Evolutionary conservation across 2,113 vertebrate genomes (phyloP).

Genomic region (Rhynchopsitta pachyrhyncha): DNA sequence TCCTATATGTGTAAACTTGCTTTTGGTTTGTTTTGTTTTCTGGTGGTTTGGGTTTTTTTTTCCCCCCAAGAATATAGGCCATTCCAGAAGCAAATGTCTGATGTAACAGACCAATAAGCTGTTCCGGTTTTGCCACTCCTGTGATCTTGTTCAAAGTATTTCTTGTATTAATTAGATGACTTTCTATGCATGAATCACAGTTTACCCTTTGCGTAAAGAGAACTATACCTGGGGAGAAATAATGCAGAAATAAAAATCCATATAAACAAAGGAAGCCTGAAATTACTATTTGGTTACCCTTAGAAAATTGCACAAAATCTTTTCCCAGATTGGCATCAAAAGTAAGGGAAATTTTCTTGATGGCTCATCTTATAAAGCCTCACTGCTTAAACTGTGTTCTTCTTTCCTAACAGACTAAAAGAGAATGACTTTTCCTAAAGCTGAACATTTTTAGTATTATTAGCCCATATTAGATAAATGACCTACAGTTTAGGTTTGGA

Average conservation of each 20-base stretch:
- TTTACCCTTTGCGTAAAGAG: conserved; percentile 13
- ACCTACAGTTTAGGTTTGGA: background rate
- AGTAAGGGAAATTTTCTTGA: background rate
- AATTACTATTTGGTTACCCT: conserved; percentile 34
- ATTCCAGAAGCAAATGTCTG: background rate
- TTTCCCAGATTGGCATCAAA: background rate
- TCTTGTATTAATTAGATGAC: conserved; percentile 34
- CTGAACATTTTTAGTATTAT: background rate
- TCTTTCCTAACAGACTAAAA: background rate
- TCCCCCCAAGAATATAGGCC: background rate
- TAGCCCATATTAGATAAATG: background rate
- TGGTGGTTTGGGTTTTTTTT: background rate
- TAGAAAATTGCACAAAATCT: background rate
- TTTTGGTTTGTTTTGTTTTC: background rate
- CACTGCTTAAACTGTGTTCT: background rate
- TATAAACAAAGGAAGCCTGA: conserved; percentile 34
- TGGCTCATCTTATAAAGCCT: background rate
- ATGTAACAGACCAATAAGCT: background rate
- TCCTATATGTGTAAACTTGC: background rate
- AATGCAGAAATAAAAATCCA: conserved; percentile 16
- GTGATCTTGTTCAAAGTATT: conserved; percentile 52
- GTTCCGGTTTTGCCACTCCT: background rate
- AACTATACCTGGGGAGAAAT: background rate
- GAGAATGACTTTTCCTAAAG: background rate
- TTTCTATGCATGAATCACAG: conserved; percentile 38